A percentile compares a stretch with the other conserved stretches of the same genome.
Conservation (phyloP, 2,888 invertebrate genomes). For the Julus scandinavius region DNA sequence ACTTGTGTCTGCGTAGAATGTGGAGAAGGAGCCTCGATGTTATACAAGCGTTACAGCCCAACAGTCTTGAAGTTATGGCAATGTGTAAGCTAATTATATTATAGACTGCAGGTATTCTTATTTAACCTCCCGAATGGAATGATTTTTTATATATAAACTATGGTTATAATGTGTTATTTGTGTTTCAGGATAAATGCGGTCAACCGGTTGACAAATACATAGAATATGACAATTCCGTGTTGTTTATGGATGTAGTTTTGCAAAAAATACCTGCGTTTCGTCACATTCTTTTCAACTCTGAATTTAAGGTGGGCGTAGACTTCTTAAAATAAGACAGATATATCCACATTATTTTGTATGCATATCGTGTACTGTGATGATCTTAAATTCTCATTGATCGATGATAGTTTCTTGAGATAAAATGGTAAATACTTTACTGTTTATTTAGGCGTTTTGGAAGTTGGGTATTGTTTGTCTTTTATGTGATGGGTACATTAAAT, state of each 20-base stretch:
- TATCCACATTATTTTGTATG: neutral
- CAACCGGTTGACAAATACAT: conserved; percentile 87
- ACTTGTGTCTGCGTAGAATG: conserved; percentile 56
- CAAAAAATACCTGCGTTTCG: conserved; percentile 84
- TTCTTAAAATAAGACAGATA: conserved; percentile 21
- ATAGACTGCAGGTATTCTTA: too few species aligned
- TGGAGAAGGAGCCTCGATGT: conserved; percentile 50
- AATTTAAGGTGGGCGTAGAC: conserved; percentile 75
- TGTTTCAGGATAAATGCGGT: conserved; percentile 77
- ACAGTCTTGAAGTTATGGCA: conserved; percentile 55
- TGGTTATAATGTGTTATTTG: conserved; percentile 24
- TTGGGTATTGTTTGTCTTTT: conserved; percentile 80
- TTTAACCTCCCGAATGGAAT: neutral
- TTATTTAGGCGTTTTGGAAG: conserved; percentile 78
- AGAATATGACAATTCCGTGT: conserved; percentile 89
- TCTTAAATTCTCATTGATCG: neutral
- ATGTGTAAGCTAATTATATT: conserved; percentile 51
- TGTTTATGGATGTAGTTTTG: conserved; percentile 84
- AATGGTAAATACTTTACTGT: conserved; percentile 62
- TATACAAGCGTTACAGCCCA: conserved; percentile 55
- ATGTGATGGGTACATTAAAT: conserved; percentile 76
- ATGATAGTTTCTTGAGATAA: too few species aligned
- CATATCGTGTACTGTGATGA: too few species aligned
- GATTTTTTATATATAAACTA: neutral
- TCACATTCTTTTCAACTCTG: conserved; percentile 84